Base-by-base conservation (phyloP, 2,888 invertebrate species). In the Cephus pygmeus region DNA sequence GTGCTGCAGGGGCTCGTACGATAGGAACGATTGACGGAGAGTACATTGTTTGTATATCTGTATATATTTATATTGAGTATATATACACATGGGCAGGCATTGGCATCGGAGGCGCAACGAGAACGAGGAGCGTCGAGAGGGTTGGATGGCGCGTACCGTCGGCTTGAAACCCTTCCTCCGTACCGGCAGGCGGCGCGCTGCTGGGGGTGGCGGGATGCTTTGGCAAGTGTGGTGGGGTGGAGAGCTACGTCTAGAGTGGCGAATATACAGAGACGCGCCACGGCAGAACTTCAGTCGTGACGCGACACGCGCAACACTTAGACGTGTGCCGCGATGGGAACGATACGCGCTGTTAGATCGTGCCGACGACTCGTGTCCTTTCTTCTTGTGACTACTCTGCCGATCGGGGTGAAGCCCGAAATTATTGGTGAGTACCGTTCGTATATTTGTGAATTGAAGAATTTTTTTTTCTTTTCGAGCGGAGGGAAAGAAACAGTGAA, bases 301-400 rank as follows among this genome's bases (percentile, higher is more conserved):
- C 89, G 91, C 90, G 90, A 87, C 90, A 88, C 88, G 89, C 91
- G 91, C 86, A 85, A 85, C 86, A 83, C 80, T 81, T 82, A 75
- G 34, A 77, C 30, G 74, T 74, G 74, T 35, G 11, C 6, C 36
- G 74, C 30, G 36, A 35, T 74, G 35, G 74, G 74, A 4, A 15
- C 34, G 2, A 35, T 35, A n/a, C 74, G 74, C 36, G 36, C 34
- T 11, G 71, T 71, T 31, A 71, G 71, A 33, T 34, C 71, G 12
- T 71, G 71, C 33, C 33, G 71, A 31, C 71, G 71, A 71, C 71
- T 71, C 71, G 71, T 71, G 71, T 71, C 71, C 12, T 82, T 87
- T 80, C 82, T 88, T 77, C 84, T 87, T 73, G 81, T 87, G 77
- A 83, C 87, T 69, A 86, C 86, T 34, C 81, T 88, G 75, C 79